Evolutionary conservation across 2,797 vertebrate genomes (phyloP).

Genomic region (Tenualosa ilisha): DNA sequence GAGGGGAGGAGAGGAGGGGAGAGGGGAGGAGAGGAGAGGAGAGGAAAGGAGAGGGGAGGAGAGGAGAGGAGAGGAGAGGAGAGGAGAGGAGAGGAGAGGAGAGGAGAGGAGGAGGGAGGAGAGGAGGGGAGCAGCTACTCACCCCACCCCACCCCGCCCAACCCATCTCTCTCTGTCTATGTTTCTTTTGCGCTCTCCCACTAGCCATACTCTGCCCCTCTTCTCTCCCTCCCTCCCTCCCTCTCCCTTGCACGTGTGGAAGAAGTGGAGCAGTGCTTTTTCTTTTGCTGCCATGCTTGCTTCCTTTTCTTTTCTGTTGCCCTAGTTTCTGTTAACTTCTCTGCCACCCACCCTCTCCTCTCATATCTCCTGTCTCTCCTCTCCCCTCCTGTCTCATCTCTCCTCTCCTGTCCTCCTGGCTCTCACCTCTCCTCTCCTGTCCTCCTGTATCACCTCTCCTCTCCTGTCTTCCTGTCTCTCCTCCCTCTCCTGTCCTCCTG

Average conservation of each 20-base stretch:
- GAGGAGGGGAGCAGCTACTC: too few species aligned
- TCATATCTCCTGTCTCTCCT: slow-evolving; percentile 10
- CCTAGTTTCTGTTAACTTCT: slow-evolving; percentile 39
- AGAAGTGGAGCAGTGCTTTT: slow-evolving; percentile 28
- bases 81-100: too few species aligned
- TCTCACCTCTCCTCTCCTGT: not conserved
- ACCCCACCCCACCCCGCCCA: not conserved
- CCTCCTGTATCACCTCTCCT: not conserved
- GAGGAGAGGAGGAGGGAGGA: too few species aligned
- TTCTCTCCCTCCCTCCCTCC: not conserved
- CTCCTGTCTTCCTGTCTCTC: not conserved
- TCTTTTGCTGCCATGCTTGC: slow-evolving; percentile 18
- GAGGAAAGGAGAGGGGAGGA: too few species aligned
- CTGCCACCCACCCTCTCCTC: slow-evolving; percentile 27
- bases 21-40: not conserved
- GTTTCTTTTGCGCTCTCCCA: not conserved
- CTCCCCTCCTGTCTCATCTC: not conserved
- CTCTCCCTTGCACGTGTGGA: not conserved
- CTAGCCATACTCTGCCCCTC: too few species aligned
- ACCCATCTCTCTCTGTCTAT: not conserved
- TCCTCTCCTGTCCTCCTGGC: too few species aligned
- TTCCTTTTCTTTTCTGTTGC: slow-evolving; percentile 24
- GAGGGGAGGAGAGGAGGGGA: too few species aligned
- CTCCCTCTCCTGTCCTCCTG: too few species aligned
- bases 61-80: too few species aligned